Evolutionary conservation across 2,888 invertebrate genomes (phyloP), one percentile per base, ranked within the genome.

Genomic region (Coleophora deauratella): DNA sequence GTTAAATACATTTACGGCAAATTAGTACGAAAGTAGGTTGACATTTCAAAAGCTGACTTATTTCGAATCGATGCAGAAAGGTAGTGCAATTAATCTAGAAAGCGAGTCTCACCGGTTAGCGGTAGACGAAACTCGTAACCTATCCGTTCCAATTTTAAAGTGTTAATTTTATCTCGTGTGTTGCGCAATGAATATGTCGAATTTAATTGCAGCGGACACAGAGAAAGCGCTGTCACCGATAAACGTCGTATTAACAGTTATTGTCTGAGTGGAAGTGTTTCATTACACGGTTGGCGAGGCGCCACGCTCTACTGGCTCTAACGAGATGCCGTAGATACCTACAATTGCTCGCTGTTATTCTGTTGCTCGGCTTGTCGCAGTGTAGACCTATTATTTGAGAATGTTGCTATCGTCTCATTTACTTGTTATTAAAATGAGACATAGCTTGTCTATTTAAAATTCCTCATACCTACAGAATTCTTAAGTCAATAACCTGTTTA

Each of bases 181-280:
- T 59, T 59, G 54, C 48, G 48, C 57, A 45, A 45, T 31, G 12
- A 21, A 21, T 21, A 21, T 21, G 21, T 14, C 14, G 27, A 12
- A 30, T 34, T 59, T 75, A 72, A 76, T 75, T 71, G 62, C 59
- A 21, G 37, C 32, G 33, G 33, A 38, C 53, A 50, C 50, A 59
- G 67, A 66, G 76, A 79, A 76, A 76, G 73, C 72, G 72, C 66
- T 69, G 68, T 71, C 63, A 63, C 61, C 62, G 61, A 54, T 66
- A 62, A 72, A 75, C 72, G 72, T 71, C 66, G 63, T 67, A 74
- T 74, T 73, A 76, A 77, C 73, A 72, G 77, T 78, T 76, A 72
- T 71, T 75, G 73, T 71, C 69, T 63, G 64, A 73, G 73, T 81
- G 77, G 80, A 78, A 79, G 78, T 78, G 77, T 76, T 74, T 75